Conservation (phyloP, 2,113 vertebrate species). For the Apodemus sylvaticus region DNA sequence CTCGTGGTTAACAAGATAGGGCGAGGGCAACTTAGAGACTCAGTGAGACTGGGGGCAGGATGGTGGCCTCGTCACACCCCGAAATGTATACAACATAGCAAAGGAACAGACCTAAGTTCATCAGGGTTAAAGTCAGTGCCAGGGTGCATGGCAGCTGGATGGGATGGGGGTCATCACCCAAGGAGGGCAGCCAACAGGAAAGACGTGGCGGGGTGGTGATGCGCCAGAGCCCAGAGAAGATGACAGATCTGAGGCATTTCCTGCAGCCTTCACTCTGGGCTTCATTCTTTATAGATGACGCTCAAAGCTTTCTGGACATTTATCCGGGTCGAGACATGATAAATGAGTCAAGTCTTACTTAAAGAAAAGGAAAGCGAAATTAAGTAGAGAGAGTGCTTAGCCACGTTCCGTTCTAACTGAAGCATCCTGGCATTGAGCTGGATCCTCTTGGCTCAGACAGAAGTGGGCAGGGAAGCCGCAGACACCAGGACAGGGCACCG, state of each 20-base stretch:
- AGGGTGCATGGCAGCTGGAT: no score
- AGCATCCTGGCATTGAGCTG: neutral
- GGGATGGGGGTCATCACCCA: rapidly evolving
- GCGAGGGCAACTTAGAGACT: rapidly evolving
- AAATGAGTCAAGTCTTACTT: no score
- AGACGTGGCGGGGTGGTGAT: rapidly evolving
- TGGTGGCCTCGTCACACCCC: neutral
- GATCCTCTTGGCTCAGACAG: neutral
- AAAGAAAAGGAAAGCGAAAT: rapidly evolving
- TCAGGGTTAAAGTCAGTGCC: rapidly evolving
- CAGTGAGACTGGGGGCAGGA: rapidly evolving
- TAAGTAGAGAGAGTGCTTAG: neutral
- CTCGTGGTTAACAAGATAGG: neutral
- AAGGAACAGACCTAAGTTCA: rapidly evolving
- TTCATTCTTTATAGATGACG: neutral
- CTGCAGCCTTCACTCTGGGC: neutral
- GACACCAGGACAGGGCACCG: neutral
- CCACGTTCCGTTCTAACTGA: neutral
- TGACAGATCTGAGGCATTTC: rapidly evolving
- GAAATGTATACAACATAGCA: rapidly evolving
- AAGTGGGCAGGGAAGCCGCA: neutral
- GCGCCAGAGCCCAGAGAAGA: neutral
- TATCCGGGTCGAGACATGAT: no score
- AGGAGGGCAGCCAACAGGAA: neutral
- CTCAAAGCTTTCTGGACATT: rapidly evolving